A percentile compares a stretch with the other conserved stretches of the same genome.
Evolutionary conservation across 2,888 invertebrate species (phyloP).

Genomic region (Mallateleia sp.): DNA sequence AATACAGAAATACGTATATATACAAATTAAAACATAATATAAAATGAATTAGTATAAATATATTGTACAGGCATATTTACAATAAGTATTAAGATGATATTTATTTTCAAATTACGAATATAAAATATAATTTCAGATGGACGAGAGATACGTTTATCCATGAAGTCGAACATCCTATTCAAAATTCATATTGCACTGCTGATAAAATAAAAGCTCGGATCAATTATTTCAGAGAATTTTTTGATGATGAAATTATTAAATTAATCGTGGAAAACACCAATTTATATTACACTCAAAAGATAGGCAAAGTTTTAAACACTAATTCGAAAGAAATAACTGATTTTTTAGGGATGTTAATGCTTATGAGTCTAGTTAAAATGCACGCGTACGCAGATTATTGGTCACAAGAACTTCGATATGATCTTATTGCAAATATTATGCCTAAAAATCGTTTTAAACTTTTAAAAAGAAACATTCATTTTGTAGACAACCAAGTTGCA

Average conservation of each 20-base stretch:
- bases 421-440: constrained; percentile 15
- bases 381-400: constrained; percentile 11
- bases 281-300: constrained; percentile 3
- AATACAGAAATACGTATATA: constrained; percentile 3
- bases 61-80: background rate
- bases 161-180: constrained; percentile 7
- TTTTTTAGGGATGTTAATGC: constrained; percentile 3
- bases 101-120: constrained; percentile 3
- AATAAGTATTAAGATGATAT: background rate
- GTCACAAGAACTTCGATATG: background rate
- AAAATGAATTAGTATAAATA: constrained; percentile 1
- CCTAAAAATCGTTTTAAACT: background rate
- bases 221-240: background rate
- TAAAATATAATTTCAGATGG: constrained; percentile 10
- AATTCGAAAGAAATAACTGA: constrained; percentile 2
- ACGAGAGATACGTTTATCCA: constrained; percentile 4
- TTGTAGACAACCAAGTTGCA: background rate
- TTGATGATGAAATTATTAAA: constrained; percentile 1
- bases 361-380: constrained; percentile 18
- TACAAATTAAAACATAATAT: background rate
- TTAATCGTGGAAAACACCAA: constrained; percentile 9
- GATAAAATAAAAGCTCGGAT: constrained; percentile 6
- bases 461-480: background rate
- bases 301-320: background rate
- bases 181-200: background rate